phyloP scores from a whole-genome alignment of 2,888 invertebrate genomes.

The Acleris laterana region DNA sequence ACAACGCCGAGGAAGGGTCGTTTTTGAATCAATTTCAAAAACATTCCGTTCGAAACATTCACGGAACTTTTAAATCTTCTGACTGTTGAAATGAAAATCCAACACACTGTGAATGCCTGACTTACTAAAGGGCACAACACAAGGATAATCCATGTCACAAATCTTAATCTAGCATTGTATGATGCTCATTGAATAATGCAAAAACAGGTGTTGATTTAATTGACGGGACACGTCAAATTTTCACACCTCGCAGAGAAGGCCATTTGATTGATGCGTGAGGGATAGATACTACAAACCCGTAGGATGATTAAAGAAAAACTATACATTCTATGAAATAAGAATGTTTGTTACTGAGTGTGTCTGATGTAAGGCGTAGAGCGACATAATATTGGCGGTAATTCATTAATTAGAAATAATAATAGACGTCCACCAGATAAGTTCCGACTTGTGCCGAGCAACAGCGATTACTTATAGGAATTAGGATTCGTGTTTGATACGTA shows the following conservation, averaged over 20 bases:
- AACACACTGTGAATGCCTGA: not conserved
- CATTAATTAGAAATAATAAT: too few species aligned
- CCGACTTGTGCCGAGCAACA: not conserved
- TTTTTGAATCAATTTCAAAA: not conserved
- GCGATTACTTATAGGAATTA: not conserved
- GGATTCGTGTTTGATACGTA: not conserved
- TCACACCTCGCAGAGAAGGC: slow-evolving; percentile 34
- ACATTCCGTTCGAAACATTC: too few species aligned
- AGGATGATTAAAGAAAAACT: not conserved
- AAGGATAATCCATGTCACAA: not conserved
- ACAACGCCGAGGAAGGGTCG: not conserved
- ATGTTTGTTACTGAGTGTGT: too few species aligned
- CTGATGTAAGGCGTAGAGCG: too few species aligned
- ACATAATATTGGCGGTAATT: too few species aligned
- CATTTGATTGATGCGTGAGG: slow-evolving; percentile 8
- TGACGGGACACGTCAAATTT: slow-evolving; percentile 36
- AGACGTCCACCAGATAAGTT: not conserved
- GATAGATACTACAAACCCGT: slow-evolving; percentile 9
- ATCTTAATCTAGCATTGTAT: slow-evolving; percentile 6
- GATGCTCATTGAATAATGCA: slow-evolving; percentile 26
- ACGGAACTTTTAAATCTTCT: too few species aligned
- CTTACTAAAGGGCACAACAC: not conserved
- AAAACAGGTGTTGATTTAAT: slow-evolving; percentile 26
- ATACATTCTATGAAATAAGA: not conserved
- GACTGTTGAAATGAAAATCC: too few species aligned